Evolutionary conservation across 2,888 invertebrate species (phyloP).

Genomic region (Vandiemenella viatica): DNA sequence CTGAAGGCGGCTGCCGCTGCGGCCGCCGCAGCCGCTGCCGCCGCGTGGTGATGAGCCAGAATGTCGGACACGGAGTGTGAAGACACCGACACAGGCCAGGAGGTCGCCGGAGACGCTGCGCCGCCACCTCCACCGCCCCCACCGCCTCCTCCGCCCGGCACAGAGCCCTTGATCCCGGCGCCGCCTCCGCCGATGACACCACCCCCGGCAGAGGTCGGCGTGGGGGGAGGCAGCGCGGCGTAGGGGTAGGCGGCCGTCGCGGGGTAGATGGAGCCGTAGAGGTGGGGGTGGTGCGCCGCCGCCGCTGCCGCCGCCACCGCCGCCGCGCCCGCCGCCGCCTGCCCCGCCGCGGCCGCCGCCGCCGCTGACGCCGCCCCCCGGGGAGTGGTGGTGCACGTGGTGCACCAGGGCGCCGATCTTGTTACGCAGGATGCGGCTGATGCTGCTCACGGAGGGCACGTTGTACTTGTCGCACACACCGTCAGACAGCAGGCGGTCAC

Average conservation of each 20-base stretch:
- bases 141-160: conserved; percentile 10
- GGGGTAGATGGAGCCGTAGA: conserved; percentile 10
- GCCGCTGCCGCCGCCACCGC: conserved; percentile 19
- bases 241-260: conserved; percentile 37
- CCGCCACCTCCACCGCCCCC: conserved; percentile 8
- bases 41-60: conserved; percentile 19
- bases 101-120: conserved; percentile 11
- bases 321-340: conserved; percentile 6
- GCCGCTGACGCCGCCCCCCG: conserved; percentile 88
- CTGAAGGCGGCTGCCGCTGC: conserved; percentile 7
- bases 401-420: conserved; percentile 52
- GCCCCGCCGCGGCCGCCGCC: conserved; percentile 38
- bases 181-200: conserved; percentile 2
- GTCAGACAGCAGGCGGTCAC: conserved; percentile 81
- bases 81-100: conserved; percentile 17
- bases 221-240: conserved; percentile 21
- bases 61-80: conserved; percentile 27
- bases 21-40: conserved; percentile 14
- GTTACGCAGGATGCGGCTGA: conserved; percentile 85
- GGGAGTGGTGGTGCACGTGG: conserved; percentile 92
- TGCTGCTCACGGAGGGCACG: conserved; percentile 93
- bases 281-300: conserved; percentile 26
- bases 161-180: conserved; percentile 32
- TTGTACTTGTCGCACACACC: conserved; percentile 96
- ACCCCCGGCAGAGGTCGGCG: conserved; percentile 8